phyloP scores from a whole-genome alignment of 2,888 invertebrate species.

The Caenorhabditis doughertyi region DNA sequence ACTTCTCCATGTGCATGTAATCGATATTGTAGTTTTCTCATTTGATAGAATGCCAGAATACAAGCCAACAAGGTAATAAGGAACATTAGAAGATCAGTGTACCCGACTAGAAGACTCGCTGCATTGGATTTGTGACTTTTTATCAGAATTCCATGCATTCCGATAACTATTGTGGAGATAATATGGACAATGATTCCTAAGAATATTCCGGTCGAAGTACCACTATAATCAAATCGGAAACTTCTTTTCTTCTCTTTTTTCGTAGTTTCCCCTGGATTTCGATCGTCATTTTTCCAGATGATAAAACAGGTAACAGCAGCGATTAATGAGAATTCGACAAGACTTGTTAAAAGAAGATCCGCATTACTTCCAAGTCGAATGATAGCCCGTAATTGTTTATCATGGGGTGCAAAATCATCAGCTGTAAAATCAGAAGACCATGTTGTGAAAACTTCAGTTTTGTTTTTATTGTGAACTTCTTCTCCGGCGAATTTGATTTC shows the following conservation, averaged over 20 bases:
- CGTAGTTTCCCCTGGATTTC: slow-evolving; percentile 23
- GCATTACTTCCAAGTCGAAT: slow-evolving; percentile 77
- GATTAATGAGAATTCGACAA: slow-evolving; percentile 79
- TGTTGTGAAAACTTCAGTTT: neutral
- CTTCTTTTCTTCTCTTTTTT: slow-evolving; percentile 70
- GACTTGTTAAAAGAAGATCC: slow-evolving; percentile 77
- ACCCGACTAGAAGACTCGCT: slow-evolving; percentile 75
- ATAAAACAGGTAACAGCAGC: slow-evolving; percentile 81
- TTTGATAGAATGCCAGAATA: slow-evolving; percentile 74
- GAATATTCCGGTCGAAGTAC: slow-evolving; percentile 72
- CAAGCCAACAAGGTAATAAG: slow-evolving; percentile 71
- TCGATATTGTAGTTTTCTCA: slow-evolving; percentile 52
- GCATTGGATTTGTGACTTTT: slow-evolving; percentile 55
- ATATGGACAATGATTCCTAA: slow-evolving; percentile 78
- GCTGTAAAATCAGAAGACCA: slow-evolving; percentile 37
- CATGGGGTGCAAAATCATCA: slow-evolving; percentile 41
- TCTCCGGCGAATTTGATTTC: slow-evolving; percentile 34
- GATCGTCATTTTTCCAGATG: slow-evolving; percentile 69
- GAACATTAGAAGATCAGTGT: slow-evolving; percentile 76
- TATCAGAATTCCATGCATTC: slow-evolving; percentile 78
- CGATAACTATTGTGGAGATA: slow-evolving; percentile 77
- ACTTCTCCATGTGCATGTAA: slow-evolving; percentile 60
- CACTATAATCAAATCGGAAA: slow-evolving; percentile 73
- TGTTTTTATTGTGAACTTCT: slow-evolving; percentile 12
- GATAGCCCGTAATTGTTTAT: slow-evolving; percentile 53